Conservation (phyloP, 2,113 vertebrate genomes). For the Caranx melampygus region DNA sequence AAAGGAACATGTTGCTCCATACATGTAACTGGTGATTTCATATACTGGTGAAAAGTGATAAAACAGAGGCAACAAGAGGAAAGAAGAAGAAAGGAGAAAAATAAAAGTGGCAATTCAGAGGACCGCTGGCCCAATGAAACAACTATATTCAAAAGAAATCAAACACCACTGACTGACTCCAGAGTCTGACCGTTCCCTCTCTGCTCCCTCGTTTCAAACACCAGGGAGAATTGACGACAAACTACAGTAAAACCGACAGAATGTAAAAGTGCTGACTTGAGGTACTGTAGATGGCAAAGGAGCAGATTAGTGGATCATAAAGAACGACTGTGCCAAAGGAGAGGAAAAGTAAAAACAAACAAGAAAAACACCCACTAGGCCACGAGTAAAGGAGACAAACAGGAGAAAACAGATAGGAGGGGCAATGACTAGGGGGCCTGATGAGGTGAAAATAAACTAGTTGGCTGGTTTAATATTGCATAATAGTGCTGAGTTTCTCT, state of each 20-base stretch:
- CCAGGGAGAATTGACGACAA: slow-evolving; percentile 35
- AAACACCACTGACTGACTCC: slow-evolving; percentile 16
- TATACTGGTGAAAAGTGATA: slow-evolving; percentile 57
- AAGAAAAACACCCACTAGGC: slow-evolving; percentile 52
- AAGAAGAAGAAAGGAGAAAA: not conserved
- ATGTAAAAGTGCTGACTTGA: slow-evolving; percentile 89
- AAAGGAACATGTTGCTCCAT: slow-evolving; percentile 57
- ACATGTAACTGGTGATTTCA: slow-evolving; percentile 58
- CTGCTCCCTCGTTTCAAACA: slow-evolving; percentile 39
- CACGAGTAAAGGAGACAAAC: slow-evolving; percentile 50
- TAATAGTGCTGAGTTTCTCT: slow-evolving; percentile 93
- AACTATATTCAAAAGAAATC: slow-evolving; percentile 25
- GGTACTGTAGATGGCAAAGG: slow-evolving; percentile 75
- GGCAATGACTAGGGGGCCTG: slow-evolving; percentile 73
- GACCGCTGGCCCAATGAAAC: slow-evolving; percentile 31
- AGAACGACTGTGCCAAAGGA: slow-evolving; percentile 36
- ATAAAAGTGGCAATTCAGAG: slow-evolving; percentile 53
- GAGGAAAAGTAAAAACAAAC: slow-evolving; percentile 82
- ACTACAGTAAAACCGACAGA: slow-evolving; percentile 74
- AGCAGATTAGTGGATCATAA: slow-evolving; percentile 66
- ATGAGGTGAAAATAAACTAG: slow-evolving; percentile 80
- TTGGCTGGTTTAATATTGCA: slow-evolving; percentile 99
- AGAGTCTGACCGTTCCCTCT: slow-evolving; percentile 36
- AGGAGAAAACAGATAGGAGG: slow-evolving; percentile 41
- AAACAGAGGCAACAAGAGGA: slow-evolving; percentile 16